Conservation (phyloP, 1,140 invertebrate genomes). For the Mylabris phalerata region DNA sequence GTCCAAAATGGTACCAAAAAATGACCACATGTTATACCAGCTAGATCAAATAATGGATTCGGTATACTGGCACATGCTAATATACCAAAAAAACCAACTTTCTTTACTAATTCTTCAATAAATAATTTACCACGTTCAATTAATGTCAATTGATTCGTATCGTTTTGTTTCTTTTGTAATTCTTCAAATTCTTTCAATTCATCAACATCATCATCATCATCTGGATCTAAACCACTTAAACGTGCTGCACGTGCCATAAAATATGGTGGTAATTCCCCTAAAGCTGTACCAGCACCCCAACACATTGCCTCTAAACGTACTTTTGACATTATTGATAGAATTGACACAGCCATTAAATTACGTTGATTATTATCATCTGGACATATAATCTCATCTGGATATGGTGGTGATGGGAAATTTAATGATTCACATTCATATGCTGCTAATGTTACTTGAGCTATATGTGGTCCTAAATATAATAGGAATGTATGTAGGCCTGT, state of each 20-base stretch:
- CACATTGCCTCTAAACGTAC: slow-evolving; percentile 95
- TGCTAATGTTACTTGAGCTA: slow-evolving; percentile 92
- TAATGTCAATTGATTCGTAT: slow-evolving; percentile 53
- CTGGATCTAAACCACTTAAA: slow-evolving; percentile 56
- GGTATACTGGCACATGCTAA: slow-evolving; percentile 95
- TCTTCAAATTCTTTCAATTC: slow-evolving; percentile 73
- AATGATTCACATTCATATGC: slow-evolving; percentile 94
- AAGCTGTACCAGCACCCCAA: slow-evolving; percentile 96
- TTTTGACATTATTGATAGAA: slow-evolving; percentile 91
- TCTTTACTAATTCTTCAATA: slow-evolving; percentile 89
- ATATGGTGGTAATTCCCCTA: slow-evolving; percentile 93
- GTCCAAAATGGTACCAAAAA: slow-evolving; percentile 99
- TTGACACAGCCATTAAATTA: slow-evolving; percentile 53
- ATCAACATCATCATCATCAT: slow-evolving; percentile 72
- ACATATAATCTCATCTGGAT: slow-evolving; percentile 82
- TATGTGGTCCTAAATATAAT: slow-evolving; percentile 89
- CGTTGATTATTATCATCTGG: slow-evolving; percentile 46
- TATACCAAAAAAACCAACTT: slow-evolving; percentile 95
- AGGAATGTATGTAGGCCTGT: slow-evolving; percentile 98
- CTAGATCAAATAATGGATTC: slow-evolving; percentile 98
- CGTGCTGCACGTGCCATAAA: slow-evolving; percentile 95
- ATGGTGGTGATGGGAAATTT: slow-evolving; percentile 89
- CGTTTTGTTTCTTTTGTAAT: slow-evolving; percentile 56
- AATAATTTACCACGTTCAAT: slow-evolving; percentile 75
- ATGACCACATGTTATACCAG: slow-evolving; percentile 97